Conservation (phyloP, 2,113 vertebrate genomes). For the Rhinolophus sinicus region DNA sequence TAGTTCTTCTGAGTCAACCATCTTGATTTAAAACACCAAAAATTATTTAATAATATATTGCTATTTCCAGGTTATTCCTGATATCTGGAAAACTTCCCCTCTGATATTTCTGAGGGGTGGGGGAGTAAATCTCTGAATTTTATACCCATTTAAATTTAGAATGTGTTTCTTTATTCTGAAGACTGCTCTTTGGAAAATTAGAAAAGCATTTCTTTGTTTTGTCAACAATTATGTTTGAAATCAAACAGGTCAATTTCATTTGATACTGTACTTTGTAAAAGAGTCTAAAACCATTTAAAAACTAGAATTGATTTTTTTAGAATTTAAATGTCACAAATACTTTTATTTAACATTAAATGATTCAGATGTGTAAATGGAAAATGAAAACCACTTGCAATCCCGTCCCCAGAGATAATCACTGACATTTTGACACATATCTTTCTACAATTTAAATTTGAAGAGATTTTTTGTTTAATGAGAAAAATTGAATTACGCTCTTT, state of each 20-base stretch:
- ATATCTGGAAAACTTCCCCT: not conserved
- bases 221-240: not conserved
- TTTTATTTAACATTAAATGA: not conserved
- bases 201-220: not conserved
- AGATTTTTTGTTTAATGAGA: conserved; percentile 9
- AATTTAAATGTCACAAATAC: not conserved
- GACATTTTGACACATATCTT: not conserved
- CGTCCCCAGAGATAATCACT: not conserved
- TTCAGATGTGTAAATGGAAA: not conserved
- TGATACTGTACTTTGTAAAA: not conserved
- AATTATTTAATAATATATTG: not conserved
- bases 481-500: not conserved
- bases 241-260: not conserved
- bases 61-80: not conserved
- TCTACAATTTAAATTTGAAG: not conserved
- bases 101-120: not conserved
- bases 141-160: not conserved
- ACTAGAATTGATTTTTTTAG: not conserved
- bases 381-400: not conserved
- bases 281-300: not conserved
- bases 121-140: not conserved
- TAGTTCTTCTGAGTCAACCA: not conserved
- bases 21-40: not conserved
- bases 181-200: not conserved
- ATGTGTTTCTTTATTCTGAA: not conserved